Percentiles rank a stretch among this genome's conserved stretches.
phyloP scores from a whole-genome alignment of 2,888 invertebrate genomes.

The Erebia epiphron region DNA sequence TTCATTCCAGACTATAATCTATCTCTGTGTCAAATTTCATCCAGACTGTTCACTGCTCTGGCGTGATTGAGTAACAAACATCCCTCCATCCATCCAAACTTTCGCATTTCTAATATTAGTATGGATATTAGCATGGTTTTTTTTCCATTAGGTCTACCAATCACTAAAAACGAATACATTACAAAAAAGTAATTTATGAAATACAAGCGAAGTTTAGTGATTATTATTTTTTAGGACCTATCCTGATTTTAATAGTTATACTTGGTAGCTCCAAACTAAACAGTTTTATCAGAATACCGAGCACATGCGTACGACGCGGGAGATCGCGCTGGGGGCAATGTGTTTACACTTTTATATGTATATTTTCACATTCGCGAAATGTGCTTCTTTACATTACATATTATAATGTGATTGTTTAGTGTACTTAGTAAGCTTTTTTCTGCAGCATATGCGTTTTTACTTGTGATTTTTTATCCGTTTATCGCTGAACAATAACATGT shows the following conservation, averaged over 20 bases:
- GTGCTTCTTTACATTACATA: neutral
- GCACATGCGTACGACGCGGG: conserved; percentile 25
- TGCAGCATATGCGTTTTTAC: neutral
- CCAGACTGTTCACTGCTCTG: too few relatives aligned
- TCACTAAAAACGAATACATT: too few relatives aligned
- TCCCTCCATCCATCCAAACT: too few relatives aligned
- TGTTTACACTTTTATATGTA: conserved; percentile 8
- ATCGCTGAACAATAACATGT: neutral
- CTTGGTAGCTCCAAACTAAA: neutral
- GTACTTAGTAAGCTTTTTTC: neutral
- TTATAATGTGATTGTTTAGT: neutral
- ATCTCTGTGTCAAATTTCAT: too few relatives aligned
- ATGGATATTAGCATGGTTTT: too few relatives aligned
- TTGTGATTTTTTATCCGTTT: neutral
- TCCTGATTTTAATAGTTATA: neutral
- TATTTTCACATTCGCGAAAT: conserved; percentile 18
- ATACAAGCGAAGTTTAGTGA: too few relatives aligned
- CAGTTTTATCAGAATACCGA: conserved; percentile 10
- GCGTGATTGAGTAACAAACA: too few relatives aligned
- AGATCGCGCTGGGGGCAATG: conserved; percentile 19
- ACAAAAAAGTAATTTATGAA: too few relatives aligned
- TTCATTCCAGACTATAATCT: too few relatives aligned
- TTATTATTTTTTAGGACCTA: too few relatives aligned
- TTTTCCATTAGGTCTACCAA: too few relatives aligned
- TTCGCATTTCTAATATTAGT: too few relatives aligned